phyloP scores from a whole-genome alignment of 2,113 vertebrate species.

The Mormyrus iriodes region DNA sequence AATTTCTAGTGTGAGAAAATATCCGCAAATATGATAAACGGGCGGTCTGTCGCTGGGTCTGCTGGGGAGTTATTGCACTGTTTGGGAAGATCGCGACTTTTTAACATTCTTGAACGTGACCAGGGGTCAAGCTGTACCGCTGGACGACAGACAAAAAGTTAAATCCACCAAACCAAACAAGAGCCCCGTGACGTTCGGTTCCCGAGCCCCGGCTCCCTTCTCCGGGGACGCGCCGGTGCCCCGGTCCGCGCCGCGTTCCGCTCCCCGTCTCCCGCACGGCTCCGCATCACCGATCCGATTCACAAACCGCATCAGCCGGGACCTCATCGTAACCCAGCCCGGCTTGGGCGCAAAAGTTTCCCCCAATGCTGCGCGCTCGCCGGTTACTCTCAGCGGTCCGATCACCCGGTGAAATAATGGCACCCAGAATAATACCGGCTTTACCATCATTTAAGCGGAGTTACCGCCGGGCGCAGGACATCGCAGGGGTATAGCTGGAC shows the following conservation, averaged over 20 bases:
- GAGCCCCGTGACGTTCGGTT: not conserved
- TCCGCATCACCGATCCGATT: not conserved
- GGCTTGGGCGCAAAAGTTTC: not conserved
- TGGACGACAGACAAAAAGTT: not conserved
- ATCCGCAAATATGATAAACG: not conserved
- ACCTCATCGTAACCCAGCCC: not conserved
- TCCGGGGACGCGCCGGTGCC: not conserved
- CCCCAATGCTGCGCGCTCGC: not conserved
- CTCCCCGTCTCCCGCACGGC: not conserved
- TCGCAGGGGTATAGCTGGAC: not conserved
- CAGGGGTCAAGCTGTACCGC: not conserved
- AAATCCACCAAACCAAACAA: not conserved
- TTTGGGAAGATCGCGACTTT: not conserved
- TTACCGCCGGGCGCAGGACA: not conserved
- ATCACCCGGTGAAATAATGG: not conserved
- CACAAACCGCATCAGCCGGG: not conserved
- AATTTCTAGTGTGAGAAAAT: constrained; percentile 5
- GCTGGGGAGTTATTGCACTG: not conserved
- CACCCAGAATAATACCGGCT: not conserved
- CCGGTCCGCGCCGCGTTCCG: not conserved
- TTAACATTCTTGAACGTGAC: not conserved
- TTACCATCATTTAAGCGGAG: not conserved
- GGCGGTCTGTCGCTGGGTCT: not conserved
- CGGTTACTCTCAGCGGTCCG: not conserved
- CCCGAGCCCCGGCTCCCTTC: not conserved